Base-by-base conservation (phyloP, 2,113 vertebrate genomes). In the Prietella phreatophila region DNA sequence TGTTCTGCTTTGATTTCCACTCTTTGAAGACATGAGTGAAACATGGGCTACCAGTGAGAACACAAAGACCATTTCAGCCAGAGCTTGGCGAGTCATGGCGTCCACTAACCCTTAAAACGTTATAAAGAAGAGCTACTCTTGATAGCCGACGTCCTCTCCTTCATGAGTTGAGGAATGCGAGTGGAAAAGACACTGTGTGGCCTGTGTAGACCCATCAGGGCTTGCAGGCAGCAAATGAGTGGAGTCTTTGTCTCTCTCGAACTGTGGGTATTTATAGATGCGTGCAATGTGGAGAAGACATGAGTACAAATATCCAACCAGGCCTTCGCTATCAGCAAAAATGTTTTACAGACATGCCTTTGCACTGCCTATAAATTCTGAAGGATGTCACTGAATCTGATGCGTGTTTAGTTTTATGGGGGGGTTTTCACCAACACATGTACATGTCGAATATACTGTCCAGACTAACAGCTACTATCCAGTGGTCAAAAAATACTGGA, bases 181-280 rank as follows among this genome's bases (percentile, higher is more conserved):
- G 69, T 71, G 82, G 55, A 81, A 87, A 87, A 90, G 85, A 91
- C 91, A 92, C 67, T 89, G 86, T 88, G 53, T 81, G 83, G 90
- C 83, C 89, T 91, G 88, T 91, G 89, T 56, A 80, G 39, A 87
- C 78, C 61, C 89, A 75, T 85, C 86, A 76, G 69, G 78, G 75
- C 65, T 82, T 76, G 87, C 85, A 86, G 67, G 82, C 78, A 61
- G 61, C 73, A 87, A 82, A 91, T 92, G 89, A 92, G 85, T 87
- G 79, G 86, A 84, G 82, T 79, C 90, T 91, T 92, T 92, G 91
- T 93, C 80, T 82, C 88, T 47, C 5, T 85, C 36, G 30, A 69
- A 47, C 75, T 86, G 86, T 19, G 78, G 50, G 84, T 90, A 91
- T 91, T 92, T 91, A 91, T 92, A 91, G 90, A 86, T 58, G 71